Base-by-base conservation (phyloP, 2,113 vertebrate species). In the Dascyllus trimaculatus region DNA sequence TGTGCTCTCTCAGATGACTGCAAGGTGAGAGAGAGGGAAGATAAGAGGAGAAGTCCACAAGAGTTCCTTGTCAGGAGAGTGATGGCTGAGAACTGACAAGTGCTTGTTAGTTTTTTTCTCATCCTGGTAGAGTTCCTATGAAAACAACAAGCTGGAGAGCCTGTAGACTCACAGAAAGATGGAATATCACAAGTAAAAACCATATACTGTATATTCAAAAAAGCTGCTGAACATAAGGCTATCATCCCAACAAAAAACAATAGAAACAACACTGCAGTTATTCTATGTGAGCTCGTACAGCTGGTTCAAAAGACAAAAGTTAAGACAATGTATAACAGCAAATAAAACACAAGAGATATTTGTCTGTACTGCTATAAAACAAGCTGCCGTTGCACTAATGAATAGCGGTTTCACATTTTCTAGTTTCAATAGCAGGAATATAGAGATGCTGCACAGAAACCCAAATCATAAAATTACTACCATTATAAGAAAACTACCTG, bases 71-170 rank as follows among this genome's bases (percentile, higher is more conserved):
- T 96, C 96, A 97, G 92, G 91, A 95, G 88, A 71, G 89, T 90
- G 91, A 95, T 89, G 89, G 90, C 92, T 95, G 92, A 93, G 91
- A 95, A 95, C 96, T 98, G 97, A 98, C 97, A 96, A 91, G 90
- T 85, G 94, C 96, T 96, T 96, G 96, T 96, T 97, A 97, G 94
- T 94, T 95, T 91, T 95, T 95, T 95, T 92, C 96, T 95, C 95
- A 90, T 85, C 93, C 93, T 92, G 93, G 93, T 75, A 82, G 86
- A 90, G 91, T 91, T 90, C 49, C 58, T 75, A 64, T 71, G 75
- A 89, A 90, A 93, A 90, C 84, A 88, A 82, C 40, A 17, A 71
- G 76, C 63, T 52, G 77, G 43, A 71, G 61, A 78, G 66, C 77
- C 75, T 85, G 43, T 43, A 25, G 43, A 73, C 70, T 48, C 68